These are phyloP conservation scores for Acanthacorydalis orientalis DNA, from an alignment of 2,888 invertebrate genomes.

Conservation along the genomic window DNA sequence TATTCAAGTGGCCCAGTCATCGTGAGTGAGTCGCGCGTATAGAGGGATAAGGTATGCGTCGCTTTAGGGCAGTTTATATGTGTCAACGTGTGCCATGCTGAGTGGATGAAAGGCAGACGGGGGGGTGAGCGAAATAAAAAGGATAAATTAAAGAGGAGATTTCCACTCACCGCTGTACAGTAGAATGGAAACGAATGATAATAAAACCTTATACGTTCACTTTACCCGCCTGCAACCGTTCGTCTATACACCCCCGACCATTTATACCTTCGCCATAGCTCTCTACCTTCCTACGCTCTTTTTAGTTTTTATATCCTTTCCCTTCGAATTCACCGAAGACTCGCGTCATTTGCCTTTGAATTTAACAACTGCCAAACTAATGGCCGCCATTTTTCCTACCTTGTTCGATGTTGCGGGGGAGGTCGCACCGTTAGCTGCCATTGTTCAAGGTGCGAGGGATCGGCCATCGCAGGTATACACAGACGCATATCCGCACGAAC, in stretches of 20 bases:
- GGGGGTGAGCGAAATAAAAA: constrained; percentile 14
- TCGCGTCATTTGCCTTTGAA: constrained; percentile 23
- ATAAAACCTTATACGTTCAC: constrained; percentile 16
- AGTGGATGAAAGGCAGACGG: background rate
- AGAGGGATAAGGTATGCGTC: background rate
- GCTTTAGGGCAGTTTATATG: constrained; percentile 15
- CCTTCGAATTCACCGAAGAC: constrained; percentile 9
- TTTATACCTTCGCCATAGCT: too few species aligned
- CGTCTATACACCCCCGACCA: background rate
- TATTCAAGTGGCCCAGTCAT: too few species aligned
- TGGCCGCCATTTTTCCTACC: constrained; percentile 22
- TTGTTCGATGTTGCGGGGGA: constrained; percentile 17
- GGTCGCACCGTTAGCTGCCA: background rate
- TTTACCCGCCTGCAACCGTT: too few species aligned
- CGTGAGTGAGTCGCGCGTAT: too few species aligned
- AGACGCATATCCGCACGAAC: background rate
- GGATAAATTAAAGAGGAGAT: constrained; percentile 20
- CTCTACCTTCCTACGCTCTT: constrained; percentile 12
- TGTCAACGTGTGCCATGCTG: constrained; percentile 12
- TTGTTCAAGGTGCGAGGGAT: background rate
- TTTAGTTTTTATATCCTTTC: constrained; percentile 19
- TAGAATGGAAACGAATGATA: constrained; percentile 18
- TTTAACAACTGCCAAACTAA: constrained; percentile 25
- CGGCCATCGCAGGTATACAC: background rate
- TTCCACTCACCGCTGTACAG: constrained; percentile 8